Percentiles rank a stretch among this genome's conserved stretches.
Conservation (phyloP, 1,140 invertebrate species). For the Odontomachus brunneus region DNA sequence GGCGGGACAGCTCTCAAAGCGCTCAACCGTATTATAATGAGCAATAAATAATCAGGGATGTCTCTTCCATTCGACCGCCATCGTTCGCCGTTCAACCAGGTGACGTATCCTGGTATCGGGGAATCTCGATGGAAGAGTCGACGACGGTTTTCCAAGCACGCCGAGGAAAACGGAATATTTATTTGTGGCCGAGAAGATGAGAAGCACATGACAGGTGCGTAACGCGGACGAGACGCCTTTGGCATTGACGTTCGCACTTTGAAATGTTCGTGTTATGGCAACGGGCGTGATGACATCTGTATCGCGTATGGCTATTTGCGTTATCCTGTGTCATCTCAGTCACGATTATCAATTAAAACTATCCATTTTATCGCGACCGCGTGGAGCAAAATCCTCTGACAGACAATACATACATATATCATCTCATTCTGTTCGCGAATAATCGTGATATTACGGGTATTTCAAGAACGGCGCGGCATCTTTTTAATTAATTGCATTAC, state of each 20-base stretch:
- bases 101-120: conserved; percentile 44
- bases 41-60: conserved; percentile 78
- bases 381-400: background rate
- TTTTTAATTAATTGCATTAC: conserved; percentile 39
- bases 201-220: conserved; percentile 27
- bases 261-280: too few species aligned
- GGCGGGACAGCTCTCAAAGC: conserved; percentile 52
- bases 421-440: background rate
- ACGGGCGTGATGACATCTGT: too few species aligned
- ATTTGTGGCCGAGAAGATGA: background rate
- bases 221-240: conserved; percentile 24
- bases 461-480: background rate
- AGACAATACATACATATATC: background rate
- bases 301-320: too few species aligned
- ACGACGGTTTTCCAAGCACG: background rate
- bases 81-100: background rate
- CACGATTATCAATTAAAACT: too few species aligned
- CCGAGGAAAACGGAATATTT: background rate
- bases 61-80: conserved; percentile 59
- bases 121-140: conserved; percentile 44
- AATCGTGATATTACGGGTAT: conserved; percentile 3
- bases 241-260: too few species aligned
- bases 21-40: conserved; percentile 79
- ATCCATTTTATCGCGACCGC: too few species aligned
- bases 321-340: too few species aligned